Evolutionary conservation across 2,888 invertebrate genomes (phyloP).

Genomic region (Vesta saturnalis): DNA sequence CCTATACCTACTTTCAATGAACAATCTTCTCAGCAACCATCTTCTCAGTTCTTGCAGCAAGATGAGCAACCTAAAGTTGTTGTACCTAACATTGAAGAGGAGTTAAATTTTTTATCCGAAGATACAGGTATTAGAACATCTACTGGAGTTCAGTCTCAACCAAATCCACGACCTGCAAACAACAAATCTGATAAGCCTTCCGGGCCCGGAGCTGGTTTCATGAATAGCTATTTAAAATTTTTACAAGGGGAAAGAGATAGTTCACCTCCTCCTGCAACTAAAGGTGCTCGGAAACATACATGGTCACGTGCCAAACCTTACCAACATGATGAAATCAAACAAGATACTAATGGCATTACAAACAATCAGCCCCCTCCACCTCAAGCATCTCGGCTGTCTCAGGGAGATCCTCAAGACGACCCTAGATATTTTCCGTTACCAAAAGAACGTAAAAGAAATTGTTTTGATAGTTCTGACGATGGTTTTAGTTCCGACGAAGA

Average conservation of each 20-base stretch:
- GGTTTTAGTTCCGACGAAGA: constrained; percentile 70
- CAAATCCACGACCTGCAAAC: constrained; percentile 57
- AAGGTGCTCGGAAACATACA: constrained; percentile 72
- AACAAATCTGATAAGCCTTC: constrained; percentile 70
- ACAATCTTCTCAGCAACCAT: constrained; percentile 39
- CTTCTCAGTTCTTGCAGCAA: constrained; percentile 50
- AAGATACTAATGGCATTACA: constrained; percentile 55
- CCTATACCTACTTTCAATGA: constrained; percentile 69
- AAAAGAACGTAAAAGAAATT: constrained; percentile 75
- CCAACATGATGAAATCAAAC: constrained; percentile 54
- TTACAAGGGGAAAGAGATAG: constrained; percentile 84
- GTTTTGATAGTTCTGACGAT: constrained; percentile 74
- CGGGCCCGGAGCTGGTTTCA: constrained; percentile 78
- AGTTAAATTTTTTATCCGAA: constrained; percentile 82
- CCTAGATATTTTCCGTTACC: constrained; percentile 78
- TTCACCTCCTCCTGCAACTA: constrained; percentile 79
- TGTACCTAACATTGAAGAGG: constrained; percentile 90
- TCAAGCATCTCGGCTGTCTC: constrained; percentile 53
- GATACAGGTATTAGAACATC: constrained; percentile 40
- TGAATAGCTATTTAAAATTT: constrained; percentile 89
- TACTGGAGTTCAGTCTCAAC: constrained; percentile 21
- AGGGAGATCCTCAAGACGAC: constrained; percentile 71
- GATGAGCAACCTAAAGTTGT: constrained; percentile 82
- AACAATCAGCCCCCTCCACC: constrained; percentile 31
- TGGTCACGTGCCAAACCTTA: constrained; percentile 67